Conservation (phyloP, 2,113 vertebrate genomes). For the Odocoileus virginianus region DNA sequence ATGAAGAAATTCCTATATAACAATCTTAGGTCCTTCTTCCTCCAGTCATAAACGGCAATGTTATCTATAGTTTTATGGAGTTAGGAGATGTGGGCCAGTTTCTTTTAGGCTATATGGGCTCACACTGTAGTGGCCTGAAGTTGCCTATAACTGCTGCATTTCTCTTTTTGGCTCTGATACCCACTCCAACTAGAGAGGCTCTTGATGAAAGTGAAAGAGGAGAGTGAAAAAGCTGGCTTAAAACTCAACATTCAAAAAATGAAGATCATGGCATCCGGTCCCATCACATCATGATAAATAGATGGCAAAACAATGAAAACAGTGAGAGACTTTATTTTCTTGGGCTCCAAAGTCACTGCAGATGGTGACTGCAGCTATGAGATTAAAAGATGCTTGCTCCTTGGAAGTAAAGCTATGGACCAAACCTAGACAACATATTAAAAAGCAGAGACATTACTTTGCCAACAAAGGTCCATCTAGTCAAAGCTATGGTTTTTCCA, state of each 20-base stretch:
- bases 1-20: neutral
- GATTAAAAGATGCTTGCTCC: neutral
- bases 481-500: neutral
- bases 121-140: neutral
- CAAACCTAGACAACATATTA: neutral
- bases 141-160: neutral
- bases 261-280: neutral
- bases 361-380: neutral
- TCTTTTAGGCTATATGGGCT: neutral
- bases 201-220: neutral
- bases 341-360: neutral
- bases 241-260: neutral
- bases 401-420: neutral
- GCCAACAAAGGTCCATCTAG: neutral
- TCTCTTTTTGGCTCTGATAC: neutral
- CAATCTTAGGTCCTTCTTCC: neutral
- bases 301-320: neutral
- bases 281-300: neutral
- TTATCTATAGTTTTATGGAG: neutral
- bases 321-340: neutral
- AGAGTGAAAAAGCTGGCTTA: neutral
- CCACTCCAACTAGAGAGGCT: neutral
- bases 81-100: neutral
- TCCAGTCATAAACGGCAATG: neutral
- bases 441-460: neutral